Evolutionary conservation across 2,888 invertebrate species (phyloP).

Genomic region (Standfussiana lucernea): DNA sequence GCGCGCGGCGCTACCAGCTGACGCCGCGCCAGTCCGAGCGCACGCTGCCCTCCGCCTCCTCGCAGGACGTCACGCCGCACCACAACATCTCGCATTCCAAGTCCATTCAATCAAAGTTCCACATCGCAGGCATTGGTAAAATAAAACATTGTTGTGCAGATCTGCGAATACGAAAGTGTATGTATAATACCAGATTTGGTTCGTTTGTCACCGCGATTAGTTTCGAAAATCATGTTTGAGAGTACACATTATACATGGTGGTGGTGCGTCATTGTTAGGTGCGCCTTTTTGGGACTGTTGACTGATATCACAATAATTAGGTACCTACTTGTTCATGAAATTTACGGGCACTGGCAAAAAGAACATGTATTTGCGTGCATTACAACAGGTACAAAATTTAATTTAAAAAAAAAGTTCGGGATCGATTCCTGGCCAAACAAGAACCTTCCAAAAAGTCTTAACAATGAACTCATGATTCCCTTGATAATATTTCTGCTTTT

Average conservation of each 20-base stretch:
- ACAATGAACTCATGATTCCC: not conserved
- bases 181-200: constrained; percentile 50
- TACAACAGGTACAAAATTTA: not conserved
- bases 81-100: constrained; percentile 89
- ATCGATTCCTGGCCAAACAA: not conserved
- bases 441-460: not conserved
- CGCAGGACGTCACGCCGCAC: constrained; percentile 94
- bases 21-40: constrained; percentile 96
- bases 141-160: constrained; percentile 57
- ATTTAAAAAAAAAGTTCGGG: not conserved
- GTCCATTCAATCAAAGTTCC: constrained; percentile 87
- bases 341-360: not conserved
- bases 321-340: not conserved
- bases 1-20: constrained; percentile 94
- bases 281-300: not conserved
- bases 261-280: constrained; percentile 17
- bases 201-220: constrained; percentile 53
- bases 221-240: constrained; percentile 26
- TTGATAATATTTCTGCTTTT: constrained; percentile 9
- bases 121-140: constrained; percentile 94
- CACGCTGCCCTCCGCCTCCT: constrained; percentile 92
- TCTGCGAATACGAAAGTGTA: constrained; percentile 55
- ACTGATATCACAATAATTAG: not conserved
- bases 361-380: not conserved
- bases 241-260: constrained; percentile 14